Base-by-base conservation (phyloP, 1,140 invertebrate species). In the Trissolcus basalis region DNA sequence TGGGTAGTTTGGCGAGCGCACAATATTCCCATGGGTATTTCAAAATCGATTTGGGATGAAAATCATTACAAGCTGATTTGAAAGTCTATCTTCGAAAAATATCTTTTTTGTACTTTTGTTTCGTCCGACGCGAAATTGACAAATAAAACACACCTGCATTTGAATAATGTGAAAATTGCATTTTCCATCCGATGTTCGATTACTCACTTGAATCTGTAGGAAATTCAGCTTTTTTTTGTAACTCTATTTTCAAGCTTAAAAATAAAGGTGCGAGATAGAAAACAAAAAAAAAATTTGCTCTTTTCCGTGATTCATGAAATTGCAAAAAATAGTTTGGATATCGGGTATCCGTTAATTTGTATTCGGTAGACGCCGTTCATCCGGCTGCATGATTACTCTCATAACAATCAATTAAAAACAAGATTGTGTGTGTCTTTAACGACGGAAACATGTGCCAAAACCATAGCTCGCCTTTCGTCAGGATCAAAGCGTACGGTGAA, bases 11-110 rank as follows among this genome's bases (percentile, higher is more conserved):
- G 14, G 55, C 58, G 69, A 61, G 80, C 80, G 78, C 55, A 74
- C 69, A 73, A 73, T 81, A 86, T 84, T 88, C 87, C 83, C 86
- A 86, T 75, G 86, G 82, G 86, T 87, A 74, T 83, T 84, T 84
- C 71, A 27, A 72, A 88, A 87, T 89, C 86, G 86, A 89, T 88
- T 88, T 81, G 84, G 80, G 81, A 87, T 86, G 84, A 85, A 87
- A 89, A 88, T 89, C 86, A 88, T 89, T 88, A 87, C 83, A 58
- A 80, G 81, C 79, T 84, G 82, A 88, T 88, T 88, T 87, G 81
- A 85, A 88, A 88, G 82, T 86, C 84, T 87, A 88, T 87, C 86
- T 86, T 81, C 70, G 77, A 83, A 87, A 11, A 86, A 85, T 86
- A 88, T 88, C 86, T 87, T 61, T 51, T 27, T 68, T 19, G 49